Evolutionary conservation across 2,888 invertebrate genomes (phyloP).

Genomic region (Parapristionchus giblindavisi): DNA sequence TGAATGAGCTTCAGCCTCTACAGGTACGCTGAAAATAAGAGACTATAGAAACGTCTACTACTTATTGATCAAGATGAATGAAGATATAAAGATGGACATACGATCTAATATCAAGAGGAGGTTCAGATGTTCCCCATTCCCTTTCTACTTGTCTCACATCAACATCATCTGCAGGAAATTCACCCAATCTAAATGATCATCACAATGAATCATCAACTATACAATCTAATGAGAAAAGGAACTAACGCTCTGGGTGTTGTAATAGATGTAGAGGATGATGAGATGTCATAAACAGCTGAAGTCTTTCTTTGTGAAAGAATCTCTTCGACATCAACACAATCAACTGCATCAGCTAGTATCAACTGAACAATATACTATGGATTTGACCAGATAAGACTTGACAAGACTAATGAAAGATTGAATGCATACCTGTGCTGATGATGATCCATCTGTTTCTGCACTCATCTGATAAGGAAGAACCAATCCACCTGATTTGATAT

Average conservation of each 20-base stretch:
- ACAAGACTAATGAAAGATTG: too few species aligned
- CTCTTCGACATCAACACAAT: conserved; percentile 55
- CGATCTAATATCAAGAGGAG: conserved; percentile 40
- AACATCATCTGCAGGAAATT: conserved; percentile 64
- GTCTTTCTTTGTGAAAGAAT: conserved; percentile 46
- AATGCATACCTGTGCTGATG: conserved; percentile 11
- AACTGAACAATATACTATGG: too few species aligned
- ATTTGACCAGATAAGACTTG: too few species aligned
- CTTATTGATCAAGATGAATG: neutral
- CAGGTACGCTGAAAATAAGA: conserved; percentile 21
- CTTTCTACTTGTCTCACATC: conserved; percentile 48
- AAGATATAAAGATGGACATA: neutral
- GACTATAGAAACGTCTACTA: neutral
- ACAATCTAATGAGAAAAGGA: neutral
- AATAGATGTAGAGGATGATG: conserved; percentile 41
- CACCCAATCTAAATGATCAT: conserved; percentile 52
- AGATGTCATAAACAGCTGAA: conserved; percentile 42
- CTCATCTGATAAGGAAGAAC: conserved; percentile 34
- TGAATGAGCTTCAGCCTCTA: conserved; percentile 25
- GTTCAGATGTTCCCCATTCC: conserved; percentile 43
- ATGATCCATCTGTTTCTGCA: conserved; percentile 13
- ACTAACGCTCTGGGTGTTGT: conserved; percentile 12
- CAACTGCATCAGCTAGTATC: conserved; percentile 43
- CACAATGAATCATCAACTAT: neutral
- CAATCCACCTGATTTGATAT: conserved; percentile 35